Evolutionary conservation across 92 coral and sea anemone genomes (phyloP).

Genomic region (Pocillopora meandrina): DNA sequence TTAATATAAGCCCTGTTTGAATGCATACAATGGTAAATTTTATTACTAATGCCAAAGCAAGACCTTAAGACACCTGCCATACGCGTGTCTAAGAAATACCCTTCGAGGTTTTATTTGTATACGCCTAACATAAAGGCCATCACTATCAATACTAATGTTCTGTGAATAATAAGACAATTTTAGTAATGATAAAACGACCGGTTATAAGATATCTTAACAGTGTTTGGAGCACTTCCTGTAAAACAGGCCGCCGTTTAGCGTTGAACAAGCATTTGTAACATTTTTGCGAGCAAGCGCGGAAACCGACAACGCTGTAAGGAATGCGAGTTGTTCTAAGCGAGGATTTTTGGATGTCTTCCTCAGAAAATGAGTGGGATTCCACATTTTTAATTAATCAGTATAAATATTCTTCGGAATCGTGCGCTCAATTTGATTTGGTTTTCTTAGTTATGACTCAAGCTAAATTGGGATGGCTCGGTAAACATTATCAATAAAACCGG

Average conservation of each 20-base stretch:
- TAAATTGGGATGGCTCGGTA: slow-evolving; percentile 58
- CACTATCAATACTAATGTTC: slow-evolving; percentile 76
- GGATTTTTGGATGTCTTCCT: not conserved
- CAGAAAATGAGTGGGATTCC: slow-evolving; percentile 23
- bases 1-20: slow-evolving; percentile 87
- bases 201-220: slow-evolving; percentile 68
- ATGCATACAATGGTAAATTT: slow-evolving; percentile 91
- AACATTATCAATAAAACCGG: slow-evolving; percentile 61
- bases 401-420: slow-evolving; percentile 58
- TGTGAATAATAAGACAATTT: slow-evolving; percentile 67
- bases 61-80: slow-evolving; percentile 74
- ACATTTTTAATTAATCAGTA: slow-evolving; percentile 71
- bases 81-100: slow-evolving; percentile 58
- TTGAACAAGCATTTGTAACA: slow-evolving; percentile 52
- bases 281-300: slow-evolving; percentile 19
- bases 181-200: slow-evolving; percentile 81
- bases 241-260: slow-evolving; percentile 49
- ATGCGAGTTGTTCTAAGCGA: not conserved
- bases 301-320: slow-evolving; percentile 3
- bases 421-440: slow-evolving; percentile 75
- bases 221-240: slow-evolving; percentile 56
- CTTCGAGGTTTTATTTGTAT: slow-evolving; percentile 70
- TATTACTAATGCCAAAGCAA: slow-evolving; percentile 77
- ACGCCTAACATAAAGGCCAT: slow-evolving; percentile 55
- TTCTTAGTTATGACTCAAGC: slow-evolving; percentile 66